Conservation (phyloP, 2,797 vertebrate species). For the Halcyon chelicuti region DNA sequence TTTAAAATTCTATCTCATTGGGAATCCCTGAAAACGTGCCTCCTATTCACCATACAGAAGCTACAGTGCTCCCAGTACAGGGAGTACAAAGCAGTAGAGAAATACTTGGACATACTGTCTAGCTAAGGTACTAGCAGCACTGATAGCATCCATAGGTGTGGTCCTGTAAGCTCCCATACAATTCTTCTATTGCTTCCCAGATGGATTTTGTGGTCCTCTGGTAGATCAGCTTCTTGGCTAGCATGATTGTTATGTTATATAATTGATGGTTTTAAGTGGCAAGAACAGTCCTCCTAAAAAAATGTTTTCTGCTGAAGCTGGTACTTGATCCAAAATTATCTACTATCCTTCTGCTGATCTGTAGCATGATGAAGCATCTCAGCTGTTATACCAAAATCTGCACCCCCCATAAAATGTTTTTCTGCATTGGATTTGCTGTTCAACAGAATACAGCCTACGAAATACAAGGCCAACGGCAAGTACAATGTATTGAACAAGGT, state of each 20-base stretch:
- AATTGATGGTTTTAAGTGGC: neutral
- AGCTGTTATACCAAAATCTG: neutral
- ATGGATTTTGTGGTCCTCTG: neutral
- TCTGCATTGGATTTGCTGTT: neutral
- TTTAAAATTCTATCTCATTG: neutral
- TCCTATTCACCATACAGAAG: neutral
- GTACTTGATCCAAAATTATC: neutral
- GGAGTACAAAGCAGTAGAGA: neutral
- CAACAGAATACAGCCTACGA: neutral
- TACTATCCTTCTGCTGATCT: neutral
- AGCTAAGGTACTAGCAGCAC: neutral
- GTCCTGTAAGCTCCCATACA: neutral
- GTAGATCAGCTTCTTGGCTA: neutral
- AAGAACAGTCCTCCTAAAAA: neutral
- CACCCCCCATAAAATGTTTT: neutral
- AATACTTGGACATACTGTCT: neutral
- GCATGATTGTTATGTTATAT: neutral
- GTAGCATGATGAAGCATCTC: neutral
- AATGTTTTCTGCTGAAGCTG: neutral
- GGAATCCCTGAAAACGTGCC: neutral
- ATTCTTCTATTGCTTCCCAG: neutral
- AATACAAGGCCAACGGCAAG: neutral
- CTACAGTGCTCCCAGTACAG: neutral
- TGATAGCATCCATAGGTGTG: accelerated
- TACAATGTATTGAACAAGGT: neutral